phyloP scores from a whole-genome alignment of 2,113 vertebrate genomes.

The Micronycteris hirsuta region DNA sequence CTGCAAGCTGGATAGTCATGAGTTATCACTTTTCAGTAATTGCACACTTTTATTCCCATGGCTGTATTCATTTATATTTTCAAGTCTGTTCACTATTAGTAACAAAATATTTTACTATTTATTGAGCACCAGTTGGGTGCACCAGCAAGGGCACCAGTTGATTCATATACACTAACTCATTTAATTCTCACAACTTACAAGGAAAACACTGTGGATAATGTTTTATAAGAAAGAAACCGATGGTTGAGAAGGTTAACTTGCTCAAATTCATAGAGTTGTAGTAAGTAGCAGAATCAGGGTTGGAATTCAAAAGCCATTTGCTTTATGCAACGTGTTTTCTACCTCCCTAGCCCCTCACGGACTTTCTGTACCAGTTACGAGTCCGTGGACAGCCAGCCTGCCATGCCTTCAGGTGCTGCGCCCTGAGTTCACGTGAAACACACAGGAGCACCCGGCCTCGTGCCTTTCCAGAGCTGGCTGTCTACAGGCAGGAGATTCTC shows the following conservation, averaged over 20 bases:
- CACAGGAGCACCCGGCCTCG: rapidly evolving
- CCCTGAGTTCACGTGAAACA: background rate
- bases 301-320: background rate
- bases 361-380: background rate
- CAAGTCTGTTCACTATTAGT: background rate
- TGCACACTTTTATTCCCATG: background rate
- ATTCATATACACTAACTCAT: background rate
- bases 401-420: rapidly evolving
- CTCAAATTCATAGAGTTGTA: background rate
- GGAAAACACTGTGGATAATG: background rate
- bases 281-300: background rate
- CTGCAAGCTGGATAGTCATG: background rate
- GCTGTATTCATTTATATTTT: background rate
- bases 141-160: background rate
- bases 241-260: background rate
- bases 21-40: background rate
- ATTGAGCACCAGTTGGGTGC: background rate
- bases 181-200: background rate
- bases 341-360: background rate
- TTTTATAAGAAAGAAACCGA: background rate
- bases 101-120: background rate
- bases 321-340: background rate
- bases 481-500: background rate
- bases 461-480: too few species aligned
- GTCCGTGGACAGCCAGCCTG: background rate